A percentile compares a stretch with the other conserved stretches of the same genome.
Conservation (phyloP, 2,113 vertebrate genomes). For the Paraplagusia blochii region DNA sequence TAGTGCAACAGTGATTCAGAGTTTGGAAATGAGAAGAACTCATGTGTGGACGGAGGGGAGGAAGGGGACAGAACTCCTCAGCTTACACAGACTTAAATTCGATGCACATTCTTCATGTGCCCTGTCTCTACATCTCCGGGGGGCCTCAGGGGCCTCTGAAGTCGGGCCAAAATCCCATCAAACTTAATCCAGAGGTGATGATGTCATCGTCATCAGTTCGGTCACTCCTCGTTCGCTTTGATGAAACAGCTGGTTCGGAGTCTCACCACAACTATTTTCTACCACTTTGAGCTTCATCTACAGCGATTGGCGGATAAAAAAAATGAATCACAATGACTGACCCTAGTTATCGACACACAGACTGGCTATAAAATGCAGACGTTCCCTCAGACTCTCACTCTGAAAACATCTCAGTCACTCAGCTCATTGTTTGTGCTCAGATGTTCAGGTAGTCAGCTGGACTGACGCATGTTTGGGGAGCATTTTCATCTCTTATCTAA, state of each 20-base stretch:
- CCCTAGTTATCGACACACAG: background rate
- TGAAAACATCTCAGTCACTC: no score
- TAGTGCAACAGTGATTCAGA: constrained; percentile 1
- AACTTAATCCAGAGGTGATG: constrained; percentile 61
- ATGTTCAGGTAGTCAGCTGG: no score
- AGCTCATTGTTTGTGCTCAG: no score
- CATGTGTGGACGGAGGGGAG: constrained; percentile 1
- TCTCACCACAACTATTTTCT: constrained; percentile 13
- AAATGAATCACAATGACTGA: background rate
- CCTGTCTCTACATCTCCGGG: constrained; percentile 39
- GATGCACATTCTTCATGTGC: constrained; percentile 21
- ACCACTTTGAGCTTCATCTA: constrained; percentile 9
- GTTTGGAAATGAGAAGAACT: constrained; percentile 13
- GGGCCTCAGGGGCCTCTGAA: constrained; percentile 44
- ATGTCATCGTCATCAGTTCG: constrained; percentile 56
- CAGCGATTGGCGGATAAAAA: constrained; percentile 13
- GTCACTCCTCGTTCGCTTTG: constrained; percentile 34
- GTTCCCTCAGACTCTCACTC: no score
- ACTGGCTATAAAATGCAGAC: no score
- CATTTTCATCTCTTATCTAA: no score
- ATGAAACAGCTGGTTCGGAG: constrained; percentile 45
- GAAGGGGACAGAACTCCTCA: constrained; percentile 28
- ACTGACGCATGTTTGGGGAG: no score
- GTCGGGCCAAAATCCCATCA: constrained; percentile 53
- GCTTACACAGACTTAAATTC: constrained; percentile 15